phyloP scores from a whole-genome alignment of 92 coral and sea anemone species.

The Micromussa lordhowensis region DNA sequence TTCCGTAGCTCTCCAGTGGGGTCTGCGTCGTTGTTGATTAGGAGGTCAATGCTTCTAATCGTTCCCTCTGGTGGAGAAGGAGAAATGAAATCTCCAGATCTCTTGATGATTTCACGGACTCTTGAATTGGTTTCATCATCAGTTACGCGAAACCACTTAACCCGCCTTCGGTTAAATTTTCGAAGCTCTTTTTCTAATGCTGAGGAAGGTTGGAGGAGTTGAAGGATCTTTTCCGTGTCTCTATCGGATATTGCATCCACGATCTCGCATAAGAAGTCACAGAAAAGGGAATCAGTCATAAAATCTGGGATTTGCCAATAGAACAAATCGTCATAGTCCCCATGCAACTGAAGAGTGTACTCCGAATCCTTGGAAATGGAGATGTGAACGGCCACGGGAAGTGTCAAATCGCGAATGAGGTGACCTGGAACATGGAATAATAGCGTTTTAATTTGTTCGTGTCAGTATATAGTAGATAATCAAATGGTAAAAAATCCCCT shows the following conservation, averaged over 20 bases:
- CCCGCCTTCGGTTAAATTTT: neutral
- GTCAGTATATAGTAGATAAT: too few species aligned
- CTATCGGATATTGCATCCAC: neutral
- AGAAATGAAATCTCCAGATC: neutral
- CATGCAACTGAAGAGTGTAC: neutral
- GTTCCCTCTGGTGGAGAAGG: neutral
- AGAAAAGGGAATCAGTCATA: slow-evolving; percentile 35
- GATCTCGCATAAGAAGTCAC: slow-evolving; percentile 25
- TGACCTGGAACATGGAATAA: slow-evolving; percentile 13
- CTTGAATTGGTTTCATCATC: neutral
- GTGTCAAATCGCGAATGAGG: neutral
- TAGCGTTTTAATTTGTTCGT: too few species aligned
- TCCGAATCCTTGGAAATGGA: slow-evolving; percentile 2
- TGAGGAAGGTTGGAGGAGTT: neutral
- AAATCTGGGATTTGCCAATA: neutral
- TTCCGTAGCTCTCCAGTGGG: slow-evolving; percentile 30
- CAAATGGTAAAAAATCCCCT: too few species aligned
- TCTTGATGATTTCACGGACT: neutral
- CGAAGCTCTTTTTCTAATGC: neutral
- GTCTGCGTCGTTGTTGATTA: slow-evolving; percentile 10
- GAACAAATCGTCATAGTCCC: neutral
- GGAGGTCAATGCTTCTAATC: neutral
- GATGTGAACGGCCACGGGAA: neutral
- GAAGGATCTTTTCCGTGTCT: neutral
- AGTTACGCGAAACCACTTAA: neutral